Base-by-base conservation (phyloP, 2,888 invertebrate genomes). In the Pheosia gnoma region DNA sequence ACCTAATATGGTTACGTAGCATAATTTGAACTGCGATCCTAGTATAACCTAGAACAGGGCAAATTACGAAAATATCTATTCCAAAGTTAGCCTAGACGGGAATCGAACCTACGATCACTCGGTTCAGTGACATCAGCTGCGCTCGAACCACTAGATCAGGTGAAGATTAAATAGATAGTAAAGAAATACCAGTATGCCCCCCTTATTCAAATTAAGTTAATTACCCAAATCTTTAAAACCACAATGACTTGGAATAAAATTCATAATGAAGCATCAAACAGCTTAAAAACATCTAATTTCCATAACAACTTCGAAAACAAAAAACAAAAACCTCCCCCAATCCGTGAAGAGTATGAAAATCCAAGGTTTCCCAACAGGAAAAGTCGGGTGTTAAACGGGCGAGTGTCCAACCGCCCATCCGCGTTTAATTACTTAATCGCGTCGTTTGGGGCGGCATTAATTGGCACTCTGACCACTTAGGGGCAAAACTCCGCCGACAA, bases 341-440 rank as follows among this genome's bases (percentile, higher is more conserved):
- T 70, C 72, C 70, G 70, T 66, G 67, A 79, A 78, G 68, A 75
- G 78, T 73, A 64, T 67, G 69, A 80, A 82, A 85, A 81, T 83
- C 79, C 82, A 77, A 84, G 85, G 84, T 81, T 84, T 85, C 70
- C 79, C 75, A 75, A 80, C 84, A 83, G 86, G 89, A 85, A 89
- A 90, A 89, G 59, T 79, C 79, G 65, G 78, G 78, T 82, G 83
- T 87, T 86, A 85, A 90, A 87, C 86, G 84, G 87, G 84, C 82
- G 80, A 83, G 81, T 82, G 89, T 85, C 90, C 88, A 89, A 88
- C 91, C 87, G 88, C 87, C 90, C 89, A 88, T 82, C 86, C 86
- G 85, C 82, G 87, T 89, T 55, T 93, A 93, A 93, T 93, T 93
- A 91, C 91, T 93, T 93, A 93, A 93, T 93, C 92, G 88, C 81